Percentiles rank a stretch among this genome's conserved stretches.
Conservation (phyloP, 2,113 vertebrate genomes). For the Hippocampus guttulatus region DNA sequence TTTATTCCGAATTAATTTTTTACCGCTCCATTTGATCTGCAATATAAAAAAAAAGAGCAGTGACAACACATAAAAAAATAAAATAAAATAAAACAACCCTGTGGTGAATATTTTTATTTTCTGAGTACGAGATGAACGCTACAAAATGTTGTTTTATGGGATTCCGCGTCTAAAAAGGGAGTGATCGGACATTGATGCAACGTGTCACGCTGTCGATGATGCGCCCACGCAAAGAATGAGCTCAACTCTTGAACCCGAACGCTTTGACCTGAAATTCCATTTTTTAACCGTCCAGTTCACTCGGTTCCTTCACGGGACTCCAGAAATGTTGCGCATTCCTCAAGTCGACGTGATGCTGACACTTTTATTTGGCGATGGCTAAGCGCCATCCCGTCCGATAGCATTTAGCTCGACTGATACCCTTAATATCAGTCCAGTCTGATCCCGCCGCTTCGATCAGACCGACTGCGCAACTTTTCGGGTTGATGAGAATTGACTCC, state of each 20-base stretch:
- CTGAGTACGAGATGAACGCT: too few species aligned
- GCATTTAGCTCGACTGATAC: slow-evolving; percentile 27
- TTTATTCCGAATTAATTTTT: too few species aligned
- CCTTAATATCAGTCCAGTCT: slow-evolving; percentile 43
- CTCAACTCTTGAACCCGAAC: neutral
- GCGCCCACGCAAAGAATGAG: neutral
- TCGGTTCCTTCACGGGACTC: neutral
- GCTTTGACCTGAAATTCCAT: neutral
- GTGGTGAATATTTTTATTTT: too few species aligned
- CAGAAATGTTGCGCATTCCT: neutral
- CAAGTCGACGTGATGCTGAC: neutral
- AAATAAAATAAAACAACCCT: too few species aligned
- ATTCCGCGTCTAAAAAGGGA: too few species aligned
- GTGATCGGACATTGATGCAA: too few species aligned
- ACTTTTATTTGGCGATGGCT: neutral
- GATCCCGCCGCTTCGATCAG: neutral
- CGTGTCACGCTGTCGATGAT: neutral
- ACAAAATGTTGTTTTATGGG: too few species aligned
- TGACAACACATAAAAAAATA: too few species aligned
- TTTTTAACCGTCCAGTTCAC: neutral
- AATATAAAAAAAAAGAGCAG: too few species aligned
- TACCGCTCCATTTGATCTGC: too few species aligned
- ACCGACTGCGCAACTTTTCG: neutral
- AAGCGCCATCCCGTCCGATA: slow-evolving; percentile 40
- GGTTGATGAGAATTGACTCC: neutral